Conservation (phyloP, 2,888 invertebrate genomes). For the Elmis aenea region DNA sequence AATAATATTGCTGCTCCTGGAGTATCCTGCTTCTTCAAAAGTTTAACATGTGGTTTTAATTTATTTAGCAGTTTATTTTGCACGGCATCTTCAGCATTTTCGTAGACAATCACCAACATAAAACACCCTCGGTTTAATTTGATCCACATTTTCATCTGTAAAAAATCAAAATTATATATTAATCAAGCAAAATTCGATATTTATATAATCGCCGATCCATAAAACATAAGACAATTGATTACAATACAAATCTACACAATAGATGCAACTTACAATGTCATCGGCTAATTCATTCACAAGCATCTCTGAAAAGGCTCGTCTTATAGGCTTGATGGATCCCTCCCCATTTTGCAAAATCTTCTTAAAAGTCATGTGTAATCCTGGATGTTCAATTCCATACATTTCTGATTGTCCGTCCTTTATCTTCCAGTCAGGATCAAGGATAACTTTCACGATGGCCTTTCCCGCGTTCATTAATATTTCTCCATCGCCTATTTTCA, state of each 20-base stretch:
- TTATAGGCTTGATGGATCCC: not conserved
- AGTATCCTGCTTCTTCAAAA: slow-evolving; percentile 52
- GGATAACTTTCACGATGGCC: slow-evolving; percentile 47
- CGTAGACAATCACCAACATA: slow-evolving; percentile 61
- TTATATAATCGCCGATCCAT: no score
- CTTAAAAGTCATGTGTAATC: slow-evolving; percentile 71
- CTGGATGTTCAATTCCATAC: slow-evolving; percentile 66
- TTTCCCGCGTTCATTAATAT: slow-evolving; percentile 44
- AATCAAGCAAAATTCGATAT: no score
- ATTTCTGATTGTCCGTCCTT: slow-evolving; percentile 46
- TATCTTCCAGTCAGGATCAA: slow-evolving; percentile 53
- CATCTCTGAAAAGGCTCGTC: slow-evolving; percentile 54
- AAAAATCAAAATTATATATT: slow-evolving; percentile 32
- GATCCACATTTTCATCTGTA: slow-evolving; percentile 63
- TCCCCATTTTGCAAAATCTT: slow-evolving; percentile 63
- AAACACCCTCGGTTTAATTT: slow-evolving; percentile 73
- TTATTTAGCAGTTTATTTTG: slow-evolving; percentile 49
- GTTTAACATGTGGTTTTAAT: slow-evolving; percentile 46
- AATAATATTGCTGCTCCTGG: slow-evolving; percentile 64
- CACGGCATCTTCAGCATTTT: slow-evolving; percentile 52
- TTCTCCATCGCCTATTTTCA: slow-evolving; percentile 55
- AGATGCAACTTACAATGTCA: slow-evolving; percentile 57
- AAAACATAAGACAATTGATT: no score
- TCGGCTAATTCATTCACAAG: slow-evolving; percentile 51
- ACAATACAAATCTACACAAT: no score